Base-by-base conservation (phyloP, 2,888 invertebrate species). In the Zaprionus bogoriensis region DNA sequence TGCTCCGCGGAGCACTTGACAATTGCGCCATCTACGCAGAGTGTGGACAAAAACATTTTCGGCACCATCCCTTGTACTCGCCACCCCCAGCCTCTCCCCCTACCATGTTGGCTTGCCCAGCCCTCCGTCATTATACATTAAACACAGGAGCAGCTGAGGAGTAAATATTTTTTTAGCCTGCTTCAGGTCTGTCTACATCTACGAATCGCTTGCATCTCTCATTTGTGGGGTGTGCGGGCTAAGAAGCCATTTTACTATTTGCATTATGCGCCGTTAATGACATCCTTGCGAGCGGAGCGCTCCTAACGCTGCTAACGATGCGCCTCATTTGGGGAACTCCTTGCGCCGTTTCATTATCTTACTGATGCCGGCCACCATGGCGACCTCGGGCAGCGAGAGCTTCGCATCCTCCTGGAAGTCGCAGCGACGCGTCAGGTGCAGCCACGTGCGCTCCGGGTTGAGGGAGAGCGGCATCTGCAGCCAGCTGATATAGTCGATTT, bases 391-490 rank as follows among this genome's bases (percentile, higher is more conserved):
- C 67, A 91, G 66, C 17, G 90, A 83, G 22, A 92, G 77, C 58
- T 89, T 89, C 14, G 87, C 79, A 67, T 90, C 87, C 60, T 90
- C 90, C 78, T 91, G 91, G 74, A 92, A 92, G 75, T 92, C 92
- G 53, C 90, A 90, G 57, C 92, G 89, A 27, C 92, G 87, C 32
- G 89, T 88, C 36, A 92, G 84, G 74, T 92, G 92, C 55, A 91
- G 73, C 91, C 92, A 91, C 30, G 90, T 90, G 23, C 91, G 87
- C 69, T 92, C 91, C 1, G 89, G 86, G 52, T 91, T 91, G 44
- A 92, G 79, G 2, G 92, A 92, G 48, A 92, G 75, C 7, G 92
- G 91, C 38, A 90, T 90, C 76, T 92, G 91, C 25, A 92, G 77
- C 88, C 92, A 91, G 38, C 88, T 80, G 2, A 89, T 87, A 74